Evolutionary conservation across 2,888 invertebrate genomes (phyloP).

Genomic region (Arrhopalites spinosus): DNA sequence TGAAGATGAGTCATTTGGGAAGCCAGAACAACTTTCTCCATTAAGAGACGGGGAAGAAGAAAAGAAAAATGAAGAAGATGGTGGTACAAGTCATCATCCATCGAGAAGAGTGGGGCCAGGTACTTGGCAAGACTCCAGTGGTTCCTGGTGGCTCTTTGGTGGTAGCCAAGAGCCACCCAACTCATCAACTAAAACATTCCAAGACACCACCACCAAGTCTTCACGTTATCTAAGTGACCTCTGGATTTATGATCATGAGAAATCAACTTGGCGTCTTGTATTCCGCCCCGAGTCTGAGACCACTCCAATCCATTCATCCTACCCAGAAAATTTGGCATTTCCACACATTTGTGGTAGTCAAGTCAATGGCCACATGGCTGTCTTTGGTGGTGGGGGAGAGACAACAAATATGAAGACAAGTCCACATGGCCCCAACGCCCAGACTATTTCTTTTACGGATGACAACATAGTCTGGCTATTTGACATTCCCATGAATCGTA

Average conservation of each 20-base stretch:
- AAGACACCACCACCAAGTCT: background rate
- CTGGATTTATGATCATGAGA: constrained; percentile 44
- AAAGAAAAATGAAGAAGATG: constrained; percentile 1
- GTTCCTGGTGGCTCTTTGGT: constrained; percentile 56
- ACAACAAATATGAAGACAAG: constrained; percentile 16
- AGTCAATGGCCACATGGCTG: constrained; percentile 43
- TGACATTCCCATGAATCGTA: constrained; percentile 40
- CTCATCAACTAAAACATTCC: background rate
- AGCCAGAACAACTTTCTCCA: constrained; percentile 24
- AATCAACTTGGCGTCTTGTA: constrained; percentile 43
- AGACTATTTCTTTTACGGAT: constrained; percentile 43
- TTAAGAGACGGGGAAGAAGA: constrained; percentile 17
- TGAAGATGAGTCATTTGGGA: constrained; percentile 37
- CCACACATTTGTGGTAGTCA: constrained; percentile 48
- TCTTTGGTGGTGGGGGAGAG: constrained; percentile 45
- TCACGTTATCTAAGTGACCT: constrained; percentile 37
- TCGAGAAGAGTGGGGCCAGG: constrained; percentile 45
- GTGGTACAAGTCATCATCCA: constrained; percentile 20
- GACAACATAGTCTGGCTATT: constrained; percentile 52
- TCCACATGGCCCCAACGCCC: background rate
- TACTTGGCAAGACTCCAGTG: constrained; percentile 46
- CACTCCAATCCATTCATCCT: constrained; percentile 43
- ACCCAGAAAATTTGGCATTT: constrained; percentile 46
- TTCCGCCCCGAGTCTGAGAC: constrained; percentile 45
- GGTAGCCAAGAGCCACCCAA: constrained; percentile 48